Base-by-base conservation (phyloP, 2,797 vertebrate species). In the Sebastes steindachneri region DNA sequence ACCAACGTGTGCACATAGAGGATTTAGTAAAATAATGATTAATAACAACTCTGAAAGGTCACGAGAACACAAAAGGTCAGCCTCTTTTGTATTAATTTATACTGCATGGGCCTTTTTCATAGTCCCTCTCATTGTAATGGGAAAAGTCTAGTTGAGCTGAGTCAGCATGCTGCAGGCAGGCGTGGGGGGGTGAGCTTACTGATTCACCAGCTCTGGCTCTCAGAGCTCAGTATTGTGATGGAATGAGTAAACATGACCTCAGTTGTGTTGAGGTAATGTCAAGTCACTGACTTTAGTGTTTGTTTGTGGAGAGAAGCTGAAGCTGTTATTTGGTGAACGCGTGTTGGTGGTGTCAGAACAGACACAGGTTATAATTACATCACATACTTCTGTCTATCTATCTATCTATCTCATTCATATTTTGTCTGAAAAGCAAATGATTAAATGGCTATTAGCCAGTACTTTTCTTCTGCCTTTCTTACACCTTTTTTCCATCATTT, bases 211-310 rank as follows among this genome's bases (percentile, higher is more conserved):
- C 78, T 10, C 54, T 4, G 59, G 78, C 73, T 76, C 68, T 77
- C 66, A 35, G 66, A 19, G 67, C 75, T 5, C 58, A 7, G 53
- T 45, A 71, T 85, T 87, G 79, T 79, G 31, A 68, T 54, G 66
- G 78, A 15, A 51, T 2, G 86, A 79, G 86, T 80, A 87, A 90
- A 92, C 89, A 88, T 86, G 88, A 92, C 80, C 88, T 94, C 89
- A 92, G 85, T 51, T 3, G 33, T 10, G 68, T 33, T 81, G 86
- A 88, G 70, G 80, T 85, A 25, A 88, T 14, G 83, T 77, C 69
- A 73, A 79, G 68, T 90, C 78, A 64, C 45, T 53, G 79, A 77
- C 15, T 73, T 14, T 17, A 57, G 19, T 69, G 79, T 83, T 68
- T 88, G 72, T 80, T 69, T 60, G 78, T 62, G 68, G 53, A 75